These are phyloP conservation scores for Perdita meconis DNA, from an alignment of 2,888 invertebrate species.

Conservation along the genomic window DNA sequence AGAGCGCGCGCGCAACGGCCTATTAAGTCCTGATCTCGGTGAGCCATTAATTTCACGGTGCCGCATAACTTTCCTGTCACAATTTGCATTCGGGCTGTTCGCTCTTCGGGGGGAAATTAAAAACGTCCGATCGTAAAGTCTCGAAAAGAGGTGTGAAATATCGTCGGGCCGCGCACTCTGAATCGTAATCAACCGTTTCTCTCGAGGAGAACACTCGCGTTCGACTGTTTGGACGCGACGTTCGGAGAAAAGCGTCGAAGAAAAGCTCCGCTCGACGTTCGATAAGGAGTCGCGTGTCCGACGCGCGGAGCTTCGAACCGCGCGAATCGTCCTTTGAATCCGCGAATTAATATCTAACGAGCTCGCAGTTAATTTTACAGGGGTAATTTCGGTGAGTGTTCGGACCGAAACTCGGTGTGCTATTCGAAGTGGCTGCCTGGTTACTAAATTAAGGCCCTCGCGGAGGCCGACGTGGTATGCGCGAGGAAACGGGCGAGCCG, in stretches of 20 bases:
- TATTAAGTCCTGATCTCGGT: slow-evolving; percentile 72
- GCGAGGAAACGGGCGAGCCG: slow-evolving; percentile 30
- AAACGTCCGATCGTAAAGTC: slow-evolving; percentile 83
- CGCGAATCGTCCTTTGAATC: slow-evolving; percentile 1
- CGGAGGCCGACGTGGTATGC: slow-evolving; percentile 8
- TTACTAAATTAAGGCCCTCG: slow-evolving; percentile 46
- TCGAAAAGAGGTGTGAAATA: slow-evolving; percentile 81
- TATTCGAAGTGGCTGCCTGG: slow-evolving; percentile 28
- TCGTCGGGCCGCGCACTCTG: slow-evolving; percentile 75
- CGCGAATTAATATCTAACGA: slow-evolving; percentile 34
- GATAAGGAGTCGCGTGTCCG: background rate
- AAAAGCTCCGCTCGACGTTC: background rate
- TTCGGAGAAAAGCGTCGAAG: background rate
- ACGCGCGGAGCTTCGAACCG: background rate
- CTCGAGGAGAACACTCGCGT: slow-evolving; percentile 16
- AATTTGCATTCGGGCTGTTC: slow-evolving; percentile 79
- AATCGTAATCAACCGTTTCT: slow-evolving; percentile 79
- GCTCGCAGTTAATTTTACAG: slow-evolving; percentile 32
- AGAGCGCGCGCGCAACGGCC: slow-evolving; percentile 63
- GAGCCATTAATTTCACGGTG: slow-evolving; percentile 76
- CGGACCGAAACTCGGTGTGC: slow-evolving; percentile 24
- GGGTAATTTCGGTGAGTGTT: slow-evolving; percentile 44
- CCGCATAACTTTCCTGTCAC: slow-evolving; percentile 80
- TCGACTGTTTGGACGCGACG: slow-evolving; percentile 26
- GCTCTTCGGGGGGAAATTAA: slow-evolving; percentile 80